Evolutionary conservation across 2,797 vertebrate genomes (phyloP).

Genomic region (Lates japonicus): DNA sequence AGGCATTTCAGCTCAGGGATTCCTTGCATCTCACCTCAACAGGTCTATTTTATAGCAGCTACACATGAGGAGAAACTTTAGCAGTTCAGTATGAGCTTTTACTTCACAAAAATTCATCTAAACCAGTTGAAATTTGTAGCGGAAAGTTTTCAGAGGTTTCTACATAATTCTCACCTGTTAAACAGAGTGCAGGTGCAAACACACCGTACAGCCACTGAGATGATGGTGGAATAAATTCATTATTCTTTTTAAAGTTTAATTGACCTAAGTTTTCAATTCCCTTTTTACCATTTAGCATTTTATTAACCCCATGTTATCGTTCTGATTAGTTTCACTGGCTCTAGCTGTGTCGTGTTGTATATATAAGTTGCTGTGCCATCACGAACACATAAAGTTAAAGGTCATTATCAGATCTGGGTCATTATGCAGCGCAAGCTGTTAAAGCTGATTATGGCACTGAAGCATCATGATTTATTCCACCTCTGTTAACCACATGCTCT

Average conservation of each 20-base stretch:
- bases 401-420: not conserved
- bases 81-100: no score
- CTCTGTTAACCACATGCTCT: not conserved
- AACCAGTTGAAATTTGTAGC: not conserved
- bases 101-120: no score
- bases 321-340: not conserved
- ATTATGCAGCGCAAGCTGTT: not conserved
- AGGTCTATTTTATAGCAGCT: no score
- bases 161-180: not conserved
- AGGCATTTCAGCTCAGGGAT: not conserved
- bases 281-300: not conserved
- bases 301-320: not conserved
- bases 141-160: rapidly evolving
- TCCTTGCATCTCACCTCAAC: no score
- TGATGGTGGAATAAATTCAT: no score
- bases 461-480: no score
- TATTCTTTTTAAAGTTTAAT: not conserved
- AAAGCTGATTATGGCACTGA: no score
- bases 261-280: no score
- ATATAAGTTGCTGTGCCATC: not conserved
- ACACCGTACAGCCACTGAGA: not conserved
- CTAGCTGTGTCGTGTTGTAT: not conserved
- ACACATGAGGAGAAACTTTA: no score
- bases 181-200: not conserved
- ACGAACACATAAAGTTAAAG: not conserved